Evolutionary conservation across 2,113 vertebrate species (phyloP).

Genomic region (Campylorhamphus procurvoides): DNA sequence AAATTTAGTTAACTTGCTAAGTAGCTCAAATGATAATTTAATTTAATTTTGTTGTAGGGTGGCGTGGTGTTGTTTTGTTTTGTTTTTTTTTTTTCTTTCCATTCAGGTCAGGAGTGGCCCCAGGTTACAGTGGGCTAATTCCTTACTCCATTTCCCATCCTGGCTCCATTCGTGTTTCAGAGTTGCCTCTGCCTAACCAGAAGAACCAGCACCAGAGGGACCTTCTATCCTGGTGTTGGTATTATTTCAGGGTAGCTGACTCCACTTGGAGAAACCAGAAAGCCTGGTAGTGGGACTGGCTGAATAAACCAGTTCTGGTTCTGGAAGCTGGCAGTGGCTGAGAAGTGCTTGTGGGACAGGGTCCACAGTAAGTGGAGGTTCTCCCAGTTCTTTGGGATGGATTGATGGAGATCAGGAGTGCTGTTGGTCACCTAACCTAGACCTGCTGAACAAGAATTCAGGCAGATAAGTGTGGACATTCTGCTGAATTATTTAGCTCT

Average conservation of each 20-base stretch:
- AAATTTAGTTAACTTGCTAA: conserved; percentile 65
- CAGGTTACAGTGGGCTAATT: neutral
- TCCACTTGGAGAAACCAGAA: neutral
- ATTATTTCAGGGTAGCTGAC: neutral
- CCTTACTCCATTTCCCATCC: neutral
- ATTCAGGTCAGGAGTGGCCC: conserved; percentile 25
- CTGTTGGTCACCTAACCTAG: neutral
- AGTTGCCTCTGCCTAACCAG: neutral
- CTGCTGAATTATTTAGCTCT: neutral
- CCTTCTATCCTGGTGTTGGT: fast-evolving
- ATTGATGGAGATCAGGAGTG: neutral
- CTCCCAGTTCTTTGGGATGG: neutral
- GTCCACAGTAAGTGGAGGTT: fast-evolving
- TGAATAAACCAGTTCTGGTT: neutral
- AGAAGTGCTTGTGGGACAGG: neutral
- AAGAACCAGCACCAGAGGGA: neutral
- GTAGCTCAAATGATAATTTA: conserved; percentile 43
- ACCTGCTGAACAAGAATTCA: neutral
- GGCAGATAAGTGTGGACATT: neutral
- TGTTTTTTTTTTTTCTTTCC: neutral
- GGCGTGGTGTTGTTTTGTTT: neutral
- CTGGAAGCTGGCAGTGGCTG: neutral
- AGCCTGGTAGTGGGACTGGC: neutral
- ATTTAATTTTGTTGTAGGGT: conserved; percentile 22
- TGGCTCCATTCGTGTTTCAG: neutral